Conservation (phyloP, 2,888 invertebrate genomes). For the Spisula subtruncata region DNA sequence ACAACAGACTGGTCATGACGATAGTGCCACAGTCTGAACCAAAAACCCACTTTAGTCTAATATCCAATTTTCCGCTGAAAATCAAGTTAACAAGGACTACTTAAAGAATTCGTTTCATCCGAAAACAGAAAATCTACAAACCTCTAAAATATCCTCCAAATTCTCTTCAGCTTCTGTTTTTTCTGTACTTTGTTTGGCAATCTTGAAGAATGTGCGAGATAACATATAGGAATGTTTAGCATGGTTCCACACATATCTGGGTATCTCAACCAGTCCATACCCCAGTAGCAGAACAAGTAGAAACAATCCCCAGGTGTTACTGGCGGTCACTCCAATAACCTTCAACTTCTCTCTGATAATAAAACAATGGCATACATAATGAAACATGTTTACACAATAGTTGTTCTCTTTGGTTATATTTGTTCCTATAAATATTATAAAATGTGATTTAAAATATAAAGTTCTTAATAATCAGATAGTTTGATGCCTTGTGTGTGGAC, state of each 20-base stretch:
- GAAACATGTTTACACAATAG: too few relatives aligned
- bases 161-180: conserved; percentile 99
- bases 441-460: too few relatives aligned
- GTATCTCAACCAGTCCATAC: conserved; percentile 98
- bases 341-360: conserved; percentile 93
- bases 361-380: background rate
- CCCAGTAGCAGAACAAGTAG: conserved; percentile 96
- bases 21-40: too few relatives aligned
- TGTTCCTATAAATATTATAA: too few relatives aligned
- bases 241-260: conserved; percentile 95
- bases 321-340: conserved; percentile 98
- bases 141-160: conserved; percentile 97
- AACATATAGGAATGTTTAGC: conserved; percentile 95
- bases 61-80: too few relatives aligned
- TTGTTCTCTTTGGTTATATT: too few relatives aligned
- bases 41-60: too few relatives aligned
- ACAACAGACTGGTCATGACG: too few relatives aligned
- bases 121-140: conserved; percentile 86
- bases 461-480: too few relatives aligned
- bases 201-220: conserved; percentile 96
- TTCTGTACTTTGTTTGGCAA: conserved; percentile 97
- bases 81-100: too few relatives aligned
- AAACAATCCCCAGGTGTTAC: conserved; percentile 99
- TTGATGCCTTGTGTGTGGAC: too few relatives aligned
- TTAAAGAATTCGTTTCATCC: too few relatives aligned